Base-by-base conservation (phyloP, 2,888 invertebrate genomes). In the Apoda limacodes region DNA sequence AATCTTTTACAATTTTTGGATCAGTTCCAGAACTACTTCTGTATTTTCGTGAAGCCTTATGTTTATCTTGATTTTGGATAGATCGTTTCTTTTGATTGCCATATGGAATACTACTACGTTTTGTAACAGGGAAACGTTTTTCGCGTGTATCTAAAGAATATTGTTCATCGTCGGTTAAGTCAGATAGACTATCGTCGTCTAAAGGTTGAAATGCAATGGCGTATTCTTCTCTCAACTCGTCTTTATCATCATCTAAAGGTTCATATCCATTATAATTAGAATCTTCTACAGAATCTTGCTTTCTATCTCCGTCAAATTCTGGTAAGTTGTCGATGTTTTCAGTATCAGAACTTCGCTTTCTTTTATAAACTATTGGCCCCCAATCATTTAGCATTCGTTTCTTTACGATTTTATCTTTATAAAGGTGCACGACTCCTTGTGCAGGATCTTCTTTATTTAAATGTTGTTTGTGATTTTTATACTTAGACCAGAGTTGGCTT, bases 101-200 rank as follows among this genome's bases (percentile, higher is more conserved):
- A 13, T 57, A 52, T 30, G 53, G 59, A 36, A 48, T 70, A 9
- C 56, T 84, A 28, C 88, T 88, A 2, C 89, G 78, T 56, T 89
- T 89, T 3, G 85, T 66, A 1, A 89, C 85, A 1, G 88, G 87
- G 49, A 87, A 88, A 3, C 86, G 81, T 63, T 88, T 88, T 43
- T 76, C 76, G 10, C 70, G 54, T 5, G 56, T 48, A 29, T 72
- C 75, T 33, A 72, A 80, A 2, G 67, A 47, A 40, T 70, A 76
- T 37, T 68, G 71, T 37, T 75, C 72, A 28, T 76, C 71, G 42
- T 76, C 72, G 7, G 60, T 55, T 22, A 68, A 46, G 43, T 78
- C 75, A 31, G 69, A 57, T 5, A 70, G 35, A 22, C 55, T 62
- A 31, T 75, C 74, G 34, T 76, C 80, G 34, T 80, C 78, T 24